Percentiles rank a stretch among this genome's conserved stretches.
These are phyloP conservation scores for Drosophila busckii DNA, from an alignment of 1,140 invertebrate species.

Conservation along the genomic window DNA sequence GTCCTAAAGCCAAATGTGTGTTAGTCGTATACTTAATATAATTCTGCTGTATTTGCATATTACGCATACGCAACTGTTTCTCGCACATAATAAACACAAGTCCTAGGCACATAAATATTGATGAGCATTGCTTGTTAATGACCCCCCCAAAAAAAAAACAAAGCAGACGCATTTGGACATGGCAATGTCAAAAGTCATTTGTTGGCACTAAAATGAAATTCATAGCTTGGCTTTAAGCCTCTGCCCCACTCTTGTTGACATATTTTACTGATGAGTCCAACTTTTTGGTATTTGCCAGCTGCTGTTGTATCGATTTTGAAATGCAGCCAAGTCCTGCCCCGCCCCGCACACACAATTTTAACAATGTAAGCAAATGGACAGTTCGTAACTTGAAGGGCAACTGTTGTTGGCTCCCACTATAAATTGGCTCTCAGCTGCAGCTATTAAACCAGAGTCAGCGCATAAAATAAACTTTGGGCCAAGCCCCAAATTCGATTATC, in stretches of 20 bases:
- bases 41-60: slow-evolving; percentile 31
- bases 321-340: slow-evolving; percentile 29
- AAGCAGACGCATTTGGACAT: too few species aligned
- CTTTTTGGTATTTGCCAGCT: slow-evolving; percentile 9
- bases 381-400: slow-evolving; percentile 3
- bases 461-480: slow-evolving; percentile 2
- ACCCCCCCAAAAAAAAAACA: too few species aligned
- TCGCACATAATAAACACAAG: slow-evolving; percentile 26
- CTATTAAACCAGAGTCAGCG: neutral
- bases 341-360: too few species aligned
- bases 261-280: neutral
- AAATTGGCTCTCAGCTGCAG: slow-evolving; percentile 2
- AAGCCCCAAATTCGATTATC: neutral
- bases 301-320: slow-evolving; percentile 35
- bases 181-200: too few species aligned
- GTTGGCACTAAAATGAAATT: neutral
- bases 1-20: neutral
- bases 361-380: slow-evolving; percentile 14
- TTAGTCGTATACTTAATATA: slow-evolving; percentile 15
- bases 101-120: slow-evolving; percentile 47
- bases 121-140: slow-evolving; percentile 38
- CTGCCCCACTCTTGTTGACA: neutral
- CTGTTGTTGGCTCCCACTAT: slow-evolving; percentile 4
- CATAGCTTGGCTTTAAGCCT: neutral
- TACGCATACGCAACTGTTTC: slow-evolving; percentile 33